Evolutionary conservation across 2,888 invertebrate species (phyloP), one percentile per base, ranked within the genome.

Genomic region (Ectropis crepuscularia): DNA sequence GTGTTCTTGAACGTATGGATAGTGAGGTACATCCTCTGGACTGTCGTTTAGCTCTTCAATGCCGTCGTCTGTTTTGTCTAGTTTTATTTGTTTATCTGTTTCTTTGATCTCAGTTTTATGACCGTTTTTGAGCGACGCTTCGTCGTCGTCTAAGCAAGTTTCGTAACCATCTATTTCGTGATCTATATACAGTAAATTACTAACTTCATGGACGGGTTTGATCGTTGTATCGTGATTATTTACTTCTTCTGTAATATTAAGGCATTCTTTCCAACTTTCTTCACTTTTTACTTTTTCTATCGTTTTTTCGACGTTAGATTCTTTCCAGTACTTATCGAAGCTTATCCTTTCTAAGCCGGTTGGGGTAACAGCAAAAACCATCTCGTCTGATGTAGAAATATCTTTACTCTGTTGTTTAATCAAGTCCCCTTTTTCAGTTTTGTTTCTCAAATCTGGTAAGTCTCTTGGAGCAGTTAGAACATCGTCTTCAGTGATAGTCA

Each of bases 121-220:
- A 74, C 74, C 82, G 78, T 82, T 88, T 82, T 86, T 89, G 74
- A 86, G 74, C 53, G 80, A 87, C 45, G 92, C 87, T 48, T 94
- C 90, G 60, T 94, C 94, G 63, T 95, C 95, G 68, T 95, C 95
- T 63, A 94, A 81, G 80, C 95, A 95, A 5, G 95, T 95, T 83
- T 95, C 95, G 81, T 95, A 95, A 60, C 94, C 94, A 60, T 93
- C 93, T 69, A 92, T 83, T 73, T 93, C 93, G 69, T 93, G 93
- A 77, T 93, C 93, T 63, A 93, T 93, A 69, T 83, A 93, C 47
- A 93, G 74, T 57, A 93, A 73, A 76, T 81, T 89, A 55, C 83
- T 88, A 64, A 89, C 86, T 54, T 59, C 63, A 74, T 88, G 92
- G 79, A 87, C 86, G 79, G 87, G 86, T 84, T 81, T 86, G 6